phyloP scores from a whole-genome alignment of 2,888 invertebrate species.

The Smittia aterrima region DNA sequence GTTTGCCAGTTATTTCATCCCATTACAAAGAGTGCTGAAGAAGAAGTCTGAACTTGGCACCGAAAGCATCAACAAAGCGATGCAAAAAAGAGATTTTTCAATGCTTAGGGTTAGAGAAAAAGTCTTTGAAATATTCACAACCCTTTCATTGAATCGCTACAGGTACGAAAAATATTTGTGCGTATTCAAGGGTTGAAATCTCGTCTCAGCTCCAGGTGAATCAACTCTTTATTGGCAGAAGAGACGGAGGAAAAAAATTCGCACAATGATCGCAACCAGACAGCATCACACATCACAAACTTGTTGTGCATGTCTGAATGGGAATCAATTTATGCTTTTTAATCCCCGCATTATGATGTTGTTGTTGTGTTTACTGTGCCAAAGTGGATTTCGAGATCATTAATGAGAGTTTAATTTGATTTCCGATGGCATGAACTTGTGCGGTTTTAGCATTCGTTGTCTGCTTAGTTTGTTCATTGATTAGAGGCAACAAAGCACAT shows the following conservation, averaged over 20 bases:
- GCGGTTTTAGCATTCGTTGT: neutral
- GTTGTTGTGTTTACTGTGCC: neutral
- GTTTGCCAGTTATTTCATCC: neutral
- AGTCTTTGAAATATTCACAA: neutral
- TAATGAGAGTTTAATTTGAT: conserved; percentile 16
- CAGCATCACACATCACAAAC: conserved; percentile 6
- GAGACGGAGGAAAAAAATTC: neutral
- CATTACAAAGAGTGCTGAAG: neutral
- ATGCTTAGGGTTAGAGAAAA: conserved; percentile 9
- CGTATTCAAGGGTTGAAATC: conserved; percentile 4
- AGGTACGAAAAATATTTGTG: conserved; percentile 29
- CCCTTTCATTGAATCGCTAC: conserved; percentile 33
- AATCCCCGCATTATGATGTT: conserved; percentile 32
- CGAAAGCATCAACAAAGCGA: conserved; percentile 33
- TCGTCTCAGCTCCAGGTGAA: neutral
- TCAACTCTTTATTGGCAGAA: neutral
- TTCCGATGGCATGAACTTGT: neutral
- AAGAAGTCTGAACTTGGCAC: neutral
- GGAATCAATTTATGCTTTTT: conserved; percentile 32
- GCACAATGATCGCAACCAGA: neutral
- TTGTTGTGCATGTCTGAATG: neutral
- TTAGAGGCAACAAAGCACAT: neutral
- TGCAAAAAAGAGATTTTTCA: neutral
- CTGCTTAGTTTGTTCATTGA: neutral
- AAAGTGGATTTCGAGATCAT: conserved; percentile 19